phyloP scores from a whole-genome alignment of 1,140 invertebrate species.

The Leptoteleia sp. region DNA sequence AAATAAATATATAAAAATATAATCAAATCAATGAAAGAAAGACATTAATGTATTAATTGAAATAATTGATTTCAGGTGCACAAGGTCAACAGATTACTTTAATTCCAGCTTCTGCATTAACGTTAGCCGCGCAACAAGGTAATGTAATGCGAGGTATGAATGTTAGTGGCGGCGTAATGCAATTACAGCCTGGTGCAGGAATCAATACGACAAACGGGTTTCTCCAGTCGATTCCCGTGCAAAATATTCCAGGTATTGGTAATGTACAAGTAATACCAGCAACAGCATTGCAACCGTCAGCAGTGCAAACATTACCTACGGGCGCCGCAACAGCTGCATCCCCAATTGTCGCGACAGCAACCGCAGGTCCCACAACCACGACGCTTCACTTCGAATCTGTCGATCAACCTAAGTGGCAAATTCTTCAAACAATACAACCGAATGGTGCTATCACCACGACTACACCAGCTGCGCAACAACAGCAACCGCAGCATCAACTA shows the following conservation, averaged over 20 bases:
- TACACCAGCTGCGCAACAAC: slow-evolving; percentile 65
- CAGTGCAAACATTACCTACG: slow-evolving; percentile 75
- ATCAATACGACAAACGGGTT: slow-evolving; percentile 76
- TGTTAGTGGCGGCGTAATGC: slow-evolving; percentile 77
- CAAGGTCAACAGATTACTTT: slow-evolving; percentile 88
- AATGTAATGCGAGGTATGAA: slow-evolving; percentile 76
- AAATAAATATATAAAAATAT: too few species aligned
- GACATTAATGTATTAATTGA: too few species aligned
- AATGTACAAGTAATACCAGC: slow-evolving; percentile 89
- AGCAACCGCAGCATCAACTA: slow-evolving; percentile 72
- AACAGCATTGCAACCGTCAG: slow-evolving; percentile 77
- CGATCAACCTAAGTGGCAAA: slow-evolving; percentile 91
- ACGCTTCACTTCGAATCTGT: slow-evolving; percentile 87
- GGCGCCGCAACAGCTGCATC: slow-evolving; percentile 63
- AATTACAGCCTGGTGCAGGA: slow-evolving; percentile 74
- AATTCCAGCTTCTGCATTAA: slow-evolving; percentile 84
- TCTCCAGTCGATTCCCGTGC: slow-evolving; percentile 84
- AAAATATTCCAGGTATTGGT: slow-evolving; percentile 88
- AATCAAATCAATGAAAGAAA: too few species aligned
- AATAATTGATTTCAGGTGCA: slow-evolving; percentile 79
- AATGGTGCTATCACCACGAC: slow-evolving; percentile 73
- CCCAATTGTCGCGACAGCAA: slow-evolving; percentile 68
- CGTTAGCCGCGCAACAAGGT: slow-evolving; percentile 72
- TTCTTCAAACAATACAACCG: slow-evolving; percentile 84
- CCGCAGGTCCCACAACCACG: slow-evolving; percentile 60